phyloP scores from a whole-genome alignment of 2,797 vertebrate genomes.

The Myioborus melanocephalus region DNA sequence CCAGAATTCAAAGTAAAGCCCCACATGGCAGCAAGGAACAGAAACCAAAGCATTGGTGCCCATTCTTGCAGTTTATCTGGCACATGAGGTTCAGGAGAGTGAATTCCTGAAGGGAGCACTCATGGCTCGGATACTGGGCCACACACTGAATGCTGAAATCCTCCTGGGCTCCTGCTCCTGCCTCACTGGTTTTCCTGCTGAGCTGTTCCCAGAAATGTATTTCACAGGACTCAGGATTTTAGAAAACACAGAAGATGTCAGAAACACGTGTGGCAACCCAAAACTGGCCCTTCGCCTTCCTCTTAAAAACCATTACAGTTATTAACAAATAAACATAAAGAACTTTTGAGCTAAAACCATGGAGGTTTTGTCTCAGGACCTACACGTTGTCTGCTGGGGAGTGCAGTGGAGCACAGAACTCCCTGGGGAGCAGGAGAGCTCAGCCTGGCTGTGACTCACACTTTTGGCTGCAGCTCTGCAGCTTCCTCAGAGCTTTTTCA shows the following conservation, averaged over 20 bases:
- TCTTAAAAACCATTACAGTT: neutral
- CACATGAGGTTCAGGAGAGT: neutral
- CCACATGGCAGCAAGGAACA: neutral
- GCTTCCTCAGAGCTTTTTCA: slow-evolving; percentile 30
- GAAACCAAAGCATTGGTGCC: neutral
- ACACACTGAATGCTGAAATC: neutral
- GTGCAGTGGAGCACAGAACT: neutral
- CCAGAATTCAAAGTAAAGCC: neutral
- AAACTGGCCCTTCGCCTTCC: neutral
- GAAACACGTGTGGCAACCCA: neutral
- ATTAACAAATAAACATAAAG: neutral
- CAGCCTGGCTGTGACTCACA: slow-evolving; percentile 40
- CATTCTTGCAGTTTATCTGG: neutral
- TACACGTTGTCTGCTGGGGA: rapidly evolving
- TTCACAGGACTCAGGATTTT: neutral
- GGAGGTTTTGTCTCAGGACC: neutral
- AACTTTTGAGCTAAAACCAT: rapidly evolving
- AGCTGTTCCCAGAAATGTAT: neutral
- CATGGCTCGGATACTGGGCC: neutral
- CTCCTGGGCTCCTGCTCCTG: neutral
- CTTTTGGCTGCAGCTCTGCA: slow-evolving; percentile 19
- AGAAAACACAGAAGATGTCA: neutral
- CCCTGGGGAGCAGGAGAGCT: neutral
- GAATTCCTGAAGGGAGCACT: neutral
- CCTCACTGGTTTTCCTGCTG: neutral